Percentiles rank a stretch among this genome's conserved stretches.
Conservation (phyloP, 2,888 invertebrate genomes). For the Sicus ferrugineus region DNA sequence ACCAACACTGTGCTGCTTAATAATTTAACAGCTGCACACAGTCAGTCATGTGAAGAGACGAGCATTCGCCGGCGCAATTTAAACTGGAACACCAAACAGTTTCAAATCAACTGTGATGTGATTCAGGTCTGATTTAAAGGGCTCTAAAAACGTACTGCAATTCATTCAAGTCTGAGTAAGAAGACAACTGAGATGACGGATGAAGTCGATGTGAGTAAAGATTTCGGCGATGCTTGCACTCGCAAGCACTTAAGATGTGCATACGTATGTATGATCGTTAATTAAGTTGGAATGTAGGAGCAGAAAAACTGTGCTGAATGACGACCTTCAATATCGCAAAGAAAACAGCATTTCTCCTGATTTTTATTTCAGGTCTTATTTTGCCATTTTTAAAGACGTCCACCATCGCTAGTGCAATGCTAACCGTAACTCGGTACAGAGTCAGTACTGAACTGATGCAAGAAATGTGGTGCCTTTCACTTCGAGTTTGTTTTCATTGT, state of each 20-base stretch:
- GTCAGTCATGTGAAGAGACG: background rate
- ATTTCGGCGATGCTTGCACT: background rate
- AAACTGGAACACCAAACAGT: constrained; percentile 8
- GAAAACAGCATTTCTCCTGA: background rate
- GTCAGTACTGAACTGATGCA: no score
- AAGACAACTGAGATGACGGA: constrained; percentile 16
- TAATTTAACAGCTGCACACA: background rate
- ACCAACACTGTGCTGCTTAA: background rate
- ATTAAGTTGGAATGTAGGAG: background rate
- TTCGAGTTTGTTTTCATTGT: no score
- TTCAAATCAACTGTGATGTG: background rate
- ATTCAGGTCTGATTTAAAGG: background rate
- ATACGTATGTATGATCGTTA: background rate
- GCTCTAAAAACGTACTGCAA: background rate
- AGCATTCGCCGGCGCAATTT: background rate
- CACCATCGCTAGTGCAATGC: no score
- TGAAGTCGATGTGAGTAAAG: constrained; percentile 20
- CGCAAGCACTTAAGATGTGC: background rate
- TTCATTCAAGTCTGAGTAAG: background rate
- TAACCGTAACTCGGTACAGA: no score
- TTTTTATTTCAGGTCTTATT: background rate
- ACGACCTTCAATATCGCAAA: background rate
- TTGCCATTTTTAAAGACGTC: no score
- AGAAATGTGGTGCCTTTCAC: no score
- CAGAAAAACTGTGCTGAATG: background rate